Conservation (phyloP, 1,140 invertebrate species). For the Araneus ventricosus region DNA sequence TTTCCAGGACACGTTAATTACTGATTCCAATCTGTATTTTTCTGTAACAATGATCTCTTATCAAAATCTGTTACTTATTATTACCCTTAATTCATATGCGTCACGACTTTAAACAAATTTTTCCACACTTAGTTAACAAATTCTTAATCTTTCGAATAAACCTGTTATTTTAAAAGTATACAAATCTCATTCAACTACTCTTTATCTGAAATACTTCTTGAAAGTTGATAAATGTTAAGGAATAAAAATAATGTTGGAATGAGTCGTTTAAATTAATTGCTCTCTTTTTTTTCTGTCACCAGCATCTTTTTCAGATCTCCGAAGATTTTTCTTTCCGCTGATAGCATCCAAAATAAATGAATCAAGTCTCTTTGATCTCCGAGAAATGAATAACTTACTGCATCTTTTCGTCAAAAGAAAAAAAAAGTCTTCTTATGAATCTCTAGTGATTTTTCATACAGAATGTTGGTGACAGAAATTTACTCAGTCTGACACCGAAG, state of each 20-base stretch:
- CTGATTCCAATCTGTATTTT: too few relatives aligned
- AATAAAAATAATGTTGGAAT: neutral
- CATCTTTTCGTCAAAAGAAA: neutral
- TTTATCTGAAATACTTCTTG: neutral
- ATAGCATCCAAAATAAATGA: conserved; percentile 22
- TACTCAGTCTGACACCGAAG: neutral
- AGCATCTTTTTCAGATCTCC: conserved; percentile 14
- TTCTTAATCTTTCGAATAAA: neutral
- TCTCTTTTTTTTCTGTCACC: neutral
- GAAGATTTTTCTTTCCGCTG: neutral
- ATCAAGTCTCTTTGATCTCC: neutral
- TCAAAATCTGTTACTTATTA: too few relatives aligned
- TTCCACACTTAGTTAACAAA: too few relatives aligned
- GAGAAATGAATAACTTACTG: neutral
- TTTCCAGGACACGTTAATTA: too few relatives aligned
- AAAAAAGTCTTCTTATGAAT: neutral
- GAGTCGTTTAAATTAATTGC: conserved; percentile 35
- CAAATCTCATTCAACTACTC: neutral
- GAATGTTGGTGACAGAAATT: conserved; percentile 36
- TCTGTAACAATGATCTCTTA: too few relatives aligned
- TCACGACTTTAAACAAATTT: too few relatives aligned
- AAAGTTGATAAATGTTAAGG: neutral
- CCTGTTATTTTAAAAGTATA: neutral
- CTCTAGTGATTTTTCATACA: neutral
- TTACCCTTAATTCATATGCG: too few relatives aligned